phyloP scores from a whole-genome alignment of 2,888 invertebrate species.

The Drosophila macrospina region DNA sequence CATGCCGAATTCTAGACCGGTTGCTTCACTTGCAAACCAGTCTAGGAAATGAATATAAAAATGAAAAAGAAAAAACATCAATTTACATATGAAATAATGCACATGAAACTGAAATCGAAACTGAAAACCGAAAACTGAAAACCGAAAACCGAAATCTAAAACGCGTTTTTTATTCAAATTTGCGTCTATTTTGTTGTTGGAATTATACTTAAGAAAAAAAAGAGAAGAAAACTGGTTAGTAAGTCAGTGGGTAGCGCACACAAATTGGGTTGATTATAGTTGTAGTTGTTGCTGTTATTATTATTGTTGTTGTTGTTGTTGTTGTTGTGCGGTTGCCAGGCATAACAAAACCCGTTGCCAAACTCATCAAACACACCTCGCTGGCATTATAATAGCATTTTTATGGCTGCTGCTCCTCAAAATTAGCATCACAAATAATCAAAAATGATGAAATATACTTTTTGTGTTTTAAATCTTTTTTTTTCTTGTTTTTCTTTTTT shows the following conservation, averaged over 20 bases:
- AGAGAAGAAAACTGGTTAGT: conserved; percentile 77
- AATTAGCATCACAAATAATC: conserved; percentile 55
- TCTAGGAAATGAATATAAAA: conserved; percentile 47
- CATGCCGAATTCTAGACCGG: conserved; percentile 73
- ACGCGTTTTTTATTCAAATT: conserved; percentile 77
- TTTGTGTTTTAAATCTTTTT: conserved; percentile 51
- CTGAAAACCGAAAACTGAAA: conserved; percentile 45
- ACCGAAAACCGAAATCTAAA: conserved; percentile 42
- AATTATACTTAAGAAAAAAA: conserved; percentile 30
- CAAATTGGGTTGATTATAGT: conserved; percentile 62
- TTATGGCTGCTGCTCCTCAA: conserved; percentile 42
- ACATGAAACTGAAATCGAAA: conserved; percentile 69
- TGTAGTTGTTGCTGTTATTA: conserved; percentile 1
- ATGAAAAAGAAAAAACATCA: conserved; percentile 5
- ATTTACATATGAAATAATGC: conserved; percentile 72
- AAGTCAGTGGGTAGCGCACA: conserved; percentile 78
- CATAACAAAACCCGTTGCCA: conserved; percentile 44
- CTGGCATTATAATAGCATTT: conserved; percentile 51
- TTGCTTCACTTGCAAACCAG: conserved; percentile 54
- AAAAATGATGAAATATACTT: conserved; percentile 46
- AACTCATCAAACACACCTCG: conserved; percentile 42
- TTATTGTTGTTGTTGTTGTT: conserved; percentile 5
- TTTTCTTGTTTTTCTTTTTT: conserved; percentile 41
- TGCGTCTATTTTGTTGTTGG: conserved; percentile 34
- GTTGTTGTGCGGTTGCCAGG: conserved; percentile 36